phyloP scores from a whole-genome alignment of 2,888 invertebrate species.

The Glyphotaelius pellucidus region DNA sequence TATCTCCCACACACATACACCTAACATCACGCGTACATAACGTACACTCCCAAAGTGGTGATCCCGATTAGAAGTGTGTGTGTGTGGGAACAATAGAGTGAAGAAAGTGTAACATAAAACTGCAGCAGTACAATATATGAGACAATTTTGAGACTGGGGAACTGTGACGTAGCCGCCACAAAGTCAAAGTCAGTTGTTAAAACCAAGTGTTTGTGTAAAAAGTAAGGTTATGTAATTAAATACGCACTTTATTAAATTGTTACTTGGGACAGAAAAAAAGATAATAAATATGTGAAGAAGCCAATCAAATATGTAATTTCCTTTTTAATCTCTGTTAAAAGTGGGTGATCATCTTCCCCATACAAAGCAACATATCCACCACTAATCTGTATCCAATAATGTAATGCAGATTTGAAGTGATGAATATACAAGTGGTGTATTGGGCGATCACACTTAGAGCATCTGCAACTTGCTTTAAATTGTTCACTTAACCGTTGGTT shows the following conservation, averaged over 20 bases:
- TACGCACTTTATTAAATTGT: neutral
- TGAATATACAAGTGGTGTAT: neutral
- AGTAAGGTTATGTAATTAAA: too few relatives aligned
- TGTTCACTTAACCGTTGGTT: conserved; percentile 34
- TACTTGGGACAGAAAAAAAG: neutral
- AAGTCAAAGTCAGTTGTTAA: too few relatives aligned
- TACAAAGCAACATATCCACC: neutral
- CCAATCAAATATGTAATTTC: neutral
- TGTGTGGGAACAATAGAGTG: too few relatives aligned
- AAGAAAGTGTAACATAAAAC: too few relatives aligned
- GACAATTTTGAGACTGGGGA: too few relatives aligned
- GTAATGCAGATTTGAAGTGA: neutral
- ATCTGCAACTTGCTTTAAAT: conserved; percentile 45
- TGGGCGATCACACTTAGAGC: conserved; percentile 37
- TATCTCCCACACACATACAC: too few relatives aligned
- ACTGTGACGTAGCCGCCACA: too few relatives aligned
- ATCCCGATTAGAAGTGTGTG: too few relatives aligned
- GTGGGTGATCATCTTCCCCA: neutral
- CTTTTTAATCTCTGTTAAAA: neutral
- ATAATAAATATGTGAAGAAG: neutral
- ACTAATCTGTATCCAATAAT: neutral
- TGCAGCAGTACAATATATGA: too few relatives aligned
- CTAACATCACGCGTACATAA: too few relatives aligned
- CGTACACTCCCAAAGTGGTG: too few relatives aligned
- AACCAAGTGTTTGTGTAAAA: too few relatives aligned